phyloP scores from a whole-genome alignment of 2,797 vertebrate species.

The Thalassophryne amazonica region DNA sequence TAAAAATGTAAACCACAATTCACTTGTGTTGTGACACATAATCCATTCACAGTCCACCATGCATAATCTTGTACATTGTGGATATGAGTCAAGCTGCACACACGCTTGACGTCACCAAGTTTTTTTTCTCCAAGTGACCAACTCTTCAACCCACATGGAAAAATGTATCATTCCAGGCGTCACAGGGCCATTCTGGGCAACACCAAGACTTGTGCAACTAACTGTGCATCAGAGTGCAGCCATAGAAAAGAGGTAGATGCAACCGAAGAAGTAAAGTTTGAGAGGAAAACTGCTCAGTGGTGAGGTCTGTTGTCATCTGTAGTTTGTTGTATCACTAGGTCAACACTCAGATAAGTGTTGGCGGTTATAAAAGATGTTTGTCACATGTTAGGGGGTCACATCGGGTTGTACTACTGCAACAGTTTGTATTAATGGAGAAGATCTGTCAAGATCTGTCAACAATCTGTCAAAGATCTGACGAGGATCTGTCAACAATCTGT shows the following conservation, averaged over 20 bases:
- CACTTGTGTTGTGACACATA: too few species aligned
- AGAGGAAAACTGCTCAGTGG: slow-evolving; percentile 5
- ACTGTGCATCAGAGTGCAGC: slow-evolving; percentile 7
- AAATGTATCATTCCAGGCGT: slow-evolving; percentile 40
- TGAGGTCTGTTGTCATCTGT: slow-evolving; percentile 25
- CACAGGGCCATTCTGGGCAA: slow-evolving; percentile 40
- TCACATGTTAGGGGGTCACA: too few species aligned
- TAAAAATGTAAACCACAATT: too few species aligned
- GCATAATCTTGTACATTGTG: slow-evolving; percentile 14
- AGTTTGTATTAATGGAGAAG: too few species aligned
- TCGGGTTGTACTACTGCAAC: too few species aligned
- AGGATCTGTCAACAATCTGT: too few species aligned
- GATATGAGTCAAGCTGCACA: slow-evolving; percentile 55
- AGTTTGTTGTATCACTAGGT: slow-evolving; percentile 37
- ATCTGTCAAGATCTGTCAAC: too few species aligned
- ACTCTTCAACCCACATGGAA: slow-evolving; percentile 64
- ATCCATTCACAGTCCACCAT: too few species aligned
- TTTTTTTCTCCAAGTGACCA: slow-evolving; percentile 60
- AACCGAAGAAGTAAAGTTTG: background rate
- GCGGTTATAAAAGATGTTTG: too few species aligned
- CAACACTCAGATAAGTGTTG: slow-evolving; percentile 25
- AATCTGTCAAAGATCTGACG: too few species aligned
- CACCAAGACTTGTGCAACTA: slow-evolving; percentile 21
- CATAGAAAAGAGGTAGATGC: slow-evolving; percentile 3
- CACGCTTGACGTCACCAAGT: slow-evolving; percentile 40